Evolutionary conservation across 35 echinoderm and acorn worm genomes (phyloP).

Genomic region (Nesometra sesokonis): DNA sequence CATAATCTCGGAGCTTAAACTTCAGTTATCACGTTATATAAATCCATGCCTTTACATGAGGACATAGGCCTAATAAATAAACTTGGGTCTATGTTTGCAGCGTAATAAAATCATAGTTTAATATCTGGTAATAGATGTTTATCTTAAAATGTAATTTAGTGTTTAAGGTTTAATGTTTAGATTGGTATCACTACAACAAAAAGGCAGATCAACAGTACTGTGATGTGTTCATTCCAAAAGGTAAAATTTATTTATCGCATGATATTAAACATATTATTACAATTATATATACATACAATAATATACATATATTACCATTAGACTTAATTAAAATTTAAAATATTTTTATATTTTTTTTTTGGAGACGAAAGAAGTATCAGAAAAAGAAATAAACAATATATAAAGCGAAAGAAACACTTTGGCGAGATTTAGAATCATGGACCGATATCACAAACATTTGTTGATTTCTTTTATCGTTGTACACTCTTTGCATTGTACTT

Average conservation of each 20-base stretch:
- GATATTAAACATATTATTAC: neutral
- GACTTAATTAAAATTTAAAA: neutral
- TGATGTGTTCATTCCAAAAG: neutral
- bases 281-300: neutral
- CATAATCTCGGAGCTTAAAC: too few species aligned
- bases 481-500: slow-evolving; percentile 79
- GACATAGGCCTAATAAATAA: too few species aligned
- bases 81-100: too few species aligned
- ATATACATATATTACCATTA: neutral
- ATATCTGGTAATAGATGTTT: too few species aligned
- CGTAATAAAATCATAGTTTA: too few species aligned
- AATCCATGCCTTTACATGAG: too few species aligned
- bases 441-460: slow-evolving; percentile 41
- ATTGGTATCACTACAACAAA: too few species aligned
- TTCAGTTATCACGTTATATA: too few species aligned
- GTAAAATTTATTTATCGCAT: neutral
- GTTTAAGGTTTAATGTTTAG: too few species aligned
- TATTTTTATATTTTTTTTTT: too few species aligned
- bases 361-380: neutral
- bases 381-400: neutral
- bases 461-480: slow-evolving; percentile 50
- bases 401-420: neutral
- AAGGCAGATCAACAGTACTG: too few species aligned
- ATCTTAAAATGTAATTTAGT: too few species aligned
- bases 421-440: neutral